A percentile compares a stretch with the other conserved stretches of the same genome.
Evolutionary conservation across 2,797 vertebrate genomes (phyloP).

Genomic region (Perdix hodgsoniae): DNA sequence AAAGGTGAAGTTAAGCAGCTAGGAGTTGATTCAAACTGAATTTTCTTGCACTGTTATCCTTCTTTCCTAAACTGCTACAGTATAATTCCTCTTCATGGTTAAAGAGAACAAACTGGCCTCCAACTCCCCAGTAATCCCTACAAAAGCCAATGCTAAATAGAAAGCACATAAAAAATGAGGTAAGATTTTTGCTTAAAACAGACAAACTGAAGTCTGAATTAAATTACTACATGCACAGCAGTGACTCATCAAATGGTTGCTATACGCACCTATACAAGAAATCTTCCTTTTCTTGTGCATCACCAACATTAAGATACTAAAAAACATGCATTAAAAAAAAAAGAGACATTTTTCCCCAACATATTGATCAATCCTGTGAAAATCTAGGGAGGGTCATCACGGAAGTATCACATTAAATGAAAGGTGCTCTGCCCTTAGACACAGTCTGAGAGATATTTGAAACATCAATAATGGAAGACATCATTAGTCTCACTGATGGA

Average conservation of each 20-base stretch:
- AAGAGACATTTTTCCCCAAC: background rate
- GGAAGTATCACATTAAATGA: constrained; percentile 34
- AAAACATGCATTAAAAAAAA: background rate
- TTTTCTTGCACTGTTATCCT: background rate
- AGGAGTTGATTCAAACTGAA: background rate
- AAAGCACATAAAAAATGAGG: background rate
- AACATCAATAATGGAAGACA: constrained; percentile 9
- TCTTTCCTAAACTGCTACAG: background rate
- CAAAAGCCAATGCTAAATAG: background rate
- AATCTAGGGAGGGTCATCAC: background rate
- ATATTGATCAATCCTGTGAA: constrained; percentile 21
- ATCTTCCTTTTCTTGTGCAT: background rate
- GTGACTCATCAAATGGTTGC: background rate
- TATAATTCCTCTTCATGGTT: background rate
- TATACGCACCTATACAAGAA: background rate
- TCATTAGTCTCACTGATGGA: constrained; percentile 30
- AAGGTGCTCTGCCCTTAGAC: background rate
- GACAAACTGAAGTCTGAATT: background rate
- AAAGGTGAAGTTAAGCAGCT: constrained; percentile 4
- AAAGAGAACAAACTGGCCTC: background rate
- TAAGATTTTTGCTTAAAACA: constrained; percentile 28
- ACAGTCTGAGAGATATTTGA: background rate
- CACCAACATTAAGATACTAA: constrained; percentile 25
- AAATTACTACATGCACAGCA: background rate
- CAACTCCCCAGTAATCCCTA: background rate